phyloP scores from a whole-genome alignment of 1,140 invertebrate species.

The Bathynomus jamesi region DNA sequence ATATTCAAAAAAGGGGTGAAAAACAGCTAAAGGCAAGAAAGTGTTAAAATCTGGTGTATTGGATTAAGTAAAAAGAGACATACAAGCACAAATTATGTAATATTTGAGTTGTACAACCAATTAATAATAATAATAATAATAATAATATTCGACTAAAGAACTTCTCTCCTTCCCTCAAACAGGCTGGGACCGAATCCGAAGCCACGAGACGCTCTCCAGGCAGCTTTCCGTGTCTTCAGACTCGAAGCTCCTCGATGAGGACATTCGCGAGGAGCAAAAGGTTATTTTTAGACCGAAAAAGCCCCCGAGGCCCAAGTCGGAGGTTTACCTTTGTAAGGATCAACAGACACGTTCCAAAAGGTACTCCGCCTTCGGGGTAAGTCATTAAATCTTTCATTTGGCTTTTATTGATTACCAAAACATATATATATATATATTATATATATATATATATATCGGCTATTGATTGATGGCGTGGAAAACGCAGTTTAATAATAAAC shows the following conservation, averaged over 20 bases:
- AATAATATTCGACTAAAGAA: too few species aligned
- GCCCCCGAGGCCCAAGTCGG: constrained; percentile 78
- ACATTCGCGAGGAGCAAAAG: constrained; percentile 67
- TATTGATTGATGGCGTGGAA: too few species aligned
- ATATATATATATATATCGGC: background rate
- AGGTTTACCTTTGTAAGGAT: constrained; percentile 66
- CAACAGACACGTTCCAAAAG: constrained; percentile 60
- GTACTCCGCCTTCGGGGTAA: constrained; percentile 85
- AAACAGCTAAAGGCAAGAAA: too few species aligned
- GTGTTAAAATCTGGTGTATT: too few species aligned
- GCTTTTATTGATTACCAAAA: background rate
- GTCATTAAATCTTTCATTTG: constrained; percentile 40
- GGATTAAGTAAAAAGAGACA: too few species aligned
- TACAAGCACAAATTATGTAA: too few species aligned
- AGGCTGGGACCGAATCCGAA: constrained; percentile 66
- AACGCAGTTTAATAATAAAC: too few species aligned
- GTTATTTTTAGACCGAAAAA: constrained; percentile 78
- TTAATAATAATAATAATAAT: constrained; percentile 17
- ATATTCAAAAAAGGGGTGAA: too few species aligned
- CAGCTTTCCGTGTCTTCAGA: constrained; percentile 83
- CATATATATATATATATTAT: background rate
- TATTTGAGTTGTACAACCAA: too few species aligned
- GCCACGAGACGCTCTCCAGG: constrained; percentile 70
- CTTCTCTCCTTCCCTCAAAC: constrained; percentile 42
- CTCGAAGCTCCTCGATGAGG: constrained; percentile 76